A percentile compares a stretch with the other conserved stretches of the same genome.
These are phyloP conservation scores for Leptodactylus fallax DNA, from an alignment of 2,797 vertebrate species.

Conservation along the genomic window DNA sequence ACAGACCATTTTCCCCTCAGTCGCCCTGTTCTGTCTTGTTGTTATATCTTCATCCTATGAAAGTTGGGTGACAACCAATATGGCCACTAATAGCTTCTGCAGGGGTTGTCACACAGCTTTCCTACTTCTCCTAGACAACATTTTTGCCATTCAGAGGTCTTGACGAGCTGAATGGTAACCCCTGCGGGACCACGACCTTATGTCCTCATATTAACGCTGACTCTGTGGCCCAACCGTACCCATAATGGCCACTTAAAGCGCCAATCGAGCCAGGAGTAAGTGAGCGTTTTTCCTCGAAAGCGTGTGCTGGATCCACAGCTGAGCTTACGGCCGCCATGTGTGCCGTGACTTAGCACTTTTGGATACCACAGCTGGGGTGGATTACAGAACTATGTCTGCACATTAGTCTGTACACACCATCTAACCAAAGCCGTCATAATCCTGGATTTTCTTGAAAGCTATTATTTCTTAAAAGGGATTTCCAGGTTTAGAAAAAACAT, in stretches of 20 bases:
- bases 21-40: neutral
- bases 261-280: too few species aligned
- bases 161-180: neutral
- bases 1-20: neutral
- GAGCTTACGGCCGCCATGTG: neutral
- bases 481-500: too few species aligned
- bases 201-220: too few species aligned
- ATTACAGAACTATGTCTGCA: neutral
- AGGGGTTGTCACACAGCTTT: neutral
- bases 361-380: neutral
- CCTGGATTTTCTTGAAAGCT: neutral
- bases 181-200: too few species aligned
- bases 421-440: slow-evolving; percentile 1
- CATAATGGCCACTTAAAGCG: too few species aligned
- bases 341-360: neutral
- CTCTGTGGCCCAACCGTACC: too few species aligned
- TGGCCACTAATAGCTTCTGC: neutral
- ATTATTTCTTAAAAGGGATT: too few species aligned
- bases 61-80: neutral
- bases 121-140: neutral
- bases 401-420: neutral
- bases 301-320: neutral
- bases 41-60: neutral
- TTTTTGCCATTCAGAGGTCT: neutral
- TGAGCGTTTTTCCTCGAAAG: neutral